These are phyloP conservation scores for Escarpia spicata DNA, from an alignment of 2,888 invertebrate species.

Conservation along the genomic window DNA sequence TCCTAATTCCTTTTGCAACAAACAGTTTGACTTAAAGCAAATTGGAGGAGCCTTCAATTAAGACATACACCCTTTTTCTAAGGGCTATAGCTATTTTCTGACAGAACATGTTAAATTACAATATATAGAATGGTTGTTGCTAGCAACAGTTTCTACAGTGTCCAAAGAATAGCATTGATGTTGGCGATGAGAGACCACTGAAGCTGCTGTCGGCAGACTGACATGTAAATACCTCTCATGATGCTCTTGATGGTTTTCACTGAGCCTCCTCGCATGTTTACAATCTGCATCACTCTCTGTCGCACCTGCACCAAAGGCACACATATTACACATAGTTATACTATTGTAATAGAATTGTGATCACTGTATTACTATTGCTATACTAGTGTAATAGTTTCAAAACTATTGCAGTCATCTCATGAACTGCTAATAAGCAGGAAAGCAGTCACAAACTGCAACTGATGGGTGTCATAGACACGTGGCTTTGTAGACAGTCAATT, in stretches of 20 bases:
- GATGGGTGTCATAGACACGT: too few relatives aligned
- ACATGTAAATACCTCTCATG: constrained; percentile 79
- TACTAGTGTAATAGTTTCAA: too few relatives aligned
- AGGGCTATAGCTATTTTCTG: not conserved
- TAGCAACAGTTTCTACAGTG: not conserved
- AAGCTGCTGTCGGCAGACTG: not conserved
- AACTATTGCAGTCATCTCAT: too few relatives aligned
- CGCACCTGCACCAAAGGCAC: constrained; percentile 68
- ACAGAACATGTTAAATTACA: not conserved
- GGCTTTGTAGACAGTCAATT: too few relatives aligned
- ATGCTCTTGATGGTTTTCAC: constrained; percentile 91
- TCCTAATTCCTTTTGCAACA: too few relatives aligned
- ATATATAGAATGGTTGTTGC: not conserved
- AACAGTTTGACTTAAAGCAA: too few relatives aligned
- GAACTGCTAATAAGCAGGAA: too few relatives aligned
- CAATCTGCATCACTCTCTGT: constrained; percentile 86
- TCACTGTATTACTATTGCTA: too few relatives aligned
- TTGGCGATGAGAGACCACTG: not conserved
- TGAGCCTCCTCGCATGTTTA: constrained; percentile 89
- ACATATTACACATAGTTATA: not conserved
- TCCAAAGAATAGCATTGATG: not conserved
- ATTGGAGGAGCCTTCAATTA: not conserved
- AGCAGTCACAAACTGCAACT: too few relatives aligned
- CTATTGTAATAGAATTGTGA: too few relatives aligned
- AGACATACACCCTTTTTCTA: not conserved